phyloP scores from a whole-genome alignment of 2,113 vertebrate genomes.

The Carettochelys insculpta region DNA sequence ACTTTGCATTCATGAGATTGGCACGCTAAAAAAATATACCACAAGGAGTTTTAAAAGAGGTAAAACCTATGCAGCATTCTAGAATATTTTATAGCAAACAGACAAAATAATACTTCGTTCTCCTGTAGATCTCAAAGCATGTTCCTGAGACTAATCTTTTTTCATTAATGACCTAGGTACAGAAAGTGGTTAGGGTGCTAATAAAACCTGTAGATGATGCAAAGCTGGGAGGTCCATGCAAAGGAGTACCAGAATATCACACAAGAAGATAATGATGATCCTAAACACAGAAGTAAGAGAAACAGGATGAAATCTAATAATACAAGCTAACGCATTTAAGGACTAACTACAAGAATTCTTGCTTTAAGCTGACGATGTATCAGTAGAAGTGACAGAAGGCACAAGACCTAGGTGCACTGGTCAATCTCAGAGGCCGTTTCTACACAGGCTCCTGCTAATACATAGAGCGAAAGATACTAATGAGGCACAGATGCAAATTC shows the following conservation, averaged over 20 bases:
- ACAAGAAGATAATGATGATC: neutral
- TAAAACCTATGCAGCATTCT: rapidly evolving
- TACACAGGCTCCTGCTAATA: too few species aligned
- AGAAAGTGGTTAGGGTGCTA: neutral
- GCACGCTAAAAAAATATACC: neutral
- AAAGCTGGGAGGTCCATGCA: neutral
- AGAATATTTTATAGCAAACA: neutral
- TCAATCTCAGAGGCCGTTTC: neutral
- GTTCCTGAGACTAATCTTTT: neutral
- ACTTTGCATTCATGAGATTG: neutral
- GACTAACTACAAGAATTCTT: neutral
- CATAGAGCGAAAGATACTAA: too few species aligned
- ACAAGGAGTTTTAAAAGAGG: neutral
- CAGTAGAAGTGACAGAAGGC: neutral
- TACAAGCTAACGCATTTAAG: neutral
- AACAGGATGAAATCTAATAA: neutral
- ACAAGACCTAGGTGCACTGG: neutral
- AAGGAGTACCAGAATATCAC: neutral
- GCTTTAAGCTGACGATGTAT: neutral
- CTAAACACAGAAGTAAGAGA: neutral
- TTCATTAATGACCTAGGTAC: neutral
- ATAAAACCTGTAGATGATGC: neutral
- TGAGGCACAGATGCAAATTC: too few species aligned
- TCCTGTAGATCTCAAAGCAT: neutral
- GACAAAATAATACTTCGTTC: neutral